Base-by-base conservation (phyloP, 2,113 vertebrate species). In the Corydoras maculifer region DNA sequence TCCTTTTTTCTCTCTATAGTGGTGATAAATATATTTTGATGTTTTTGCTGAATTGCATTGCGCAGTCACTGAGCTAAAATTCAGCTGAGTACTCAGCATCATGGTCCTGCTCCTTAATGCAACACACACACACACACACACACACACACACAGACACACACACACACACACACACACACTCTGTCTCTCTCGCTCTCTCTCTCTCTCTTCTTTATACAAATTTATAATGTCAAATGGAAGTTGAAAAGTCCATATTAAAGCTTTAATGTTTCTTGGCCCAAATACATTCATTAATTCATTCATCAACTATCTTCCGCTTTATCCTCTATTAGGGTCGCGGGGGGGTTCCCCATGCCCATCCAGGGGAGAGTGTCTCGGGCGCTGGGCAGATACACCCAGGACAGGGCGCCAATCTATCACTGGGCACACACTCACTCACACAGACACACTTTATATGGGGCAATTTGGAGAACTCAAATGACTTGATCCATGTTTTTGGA, bases 1-100 rank as follows among this genome's bases (percentile, higher is more conserved):
- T 57, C 57, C 74, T 59, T 63, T 25, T 13, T 12, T 62, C 62
- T 74, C 49, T 30, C 25, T 8, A 15, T 43, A 14, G 65, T 53
- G 15, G 65, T 71, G 68, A 78, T 69, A 63, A 78, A 72, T 68
- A 67, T 69, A 62, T 72, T 62, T 77, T 67, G 77, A 74, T 77
- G 72, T 69, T 74, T 76, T 68, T 75, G 68, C 74, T 72, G 72
- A 77, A 65, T 32, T 43, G 65, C 31, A 18, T 49, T 48, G 25
- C 61, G 43, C 15, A 64, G 54, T 76, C 50, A 32, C 68, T 25
- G 66, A 66, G 67, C 68, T 53, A 51, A 70, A 55, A 31, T 60
- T 57, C 64, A 69, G 60, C 14, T 78, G 54, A 64, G 64, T 43
- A 68, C 70, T 76, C 79, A 76, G 70, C 76, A 74, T 68, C 68